These are phyloP conservation scores for Bubo scandiacus DNA, from an alignment of 2,113 vertebrate species.

Conservation along the genomic window DNA sequence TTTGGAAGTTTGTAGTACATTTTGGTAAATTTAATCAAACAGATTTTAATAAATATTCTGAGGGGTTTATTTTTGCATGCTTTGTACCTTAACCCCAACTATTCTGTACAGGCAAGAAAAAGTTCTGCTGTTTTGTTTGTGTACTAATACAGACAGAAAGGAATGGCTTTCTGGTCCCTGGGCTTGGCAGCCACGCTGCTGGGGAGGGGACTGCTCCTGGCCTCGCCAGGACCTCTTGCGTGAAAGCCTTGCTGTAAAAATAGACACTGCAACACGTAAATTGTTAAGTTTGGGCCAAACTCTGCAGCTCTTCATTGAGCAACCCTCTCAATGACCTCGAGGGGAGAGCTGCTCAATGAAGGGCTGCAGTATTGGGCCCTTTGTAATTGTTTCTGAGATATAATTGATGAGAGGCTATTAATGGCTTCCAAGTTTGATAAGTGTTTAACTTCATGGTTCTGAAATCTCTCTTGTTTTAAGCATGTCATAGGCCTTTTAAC, in stretches of 20 bases:
- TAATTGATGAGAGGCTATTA: slow-evolving; percentile 47
- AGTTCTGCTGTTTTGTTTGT: background rate
- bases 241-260: background rate
- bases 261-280: background rate
- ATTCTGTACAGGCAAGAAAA: background rate
- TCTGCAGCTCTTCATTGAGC: background rate
- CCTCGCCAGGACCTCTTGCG: fast-evolving
- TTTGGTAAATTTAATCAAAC: background rate
- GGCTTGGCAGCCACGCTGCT: background rate
- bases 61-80: background rate
- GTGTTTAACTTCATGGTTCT: slow-evolving; percentile 10
- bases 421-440: slow-evolving; percentile 16
- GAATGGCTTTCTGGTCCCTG: background rate
- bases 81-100: background rate
- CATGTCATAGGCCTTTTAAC: background rate
- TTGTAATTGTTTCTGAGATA: slow-evolving; percentile 6
- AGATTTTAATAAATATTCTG: background rate
- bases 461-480: background rate
- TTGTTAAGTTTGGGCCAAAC: background rate
- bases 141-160: background rate
- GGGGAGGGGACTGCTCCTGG: background rate
- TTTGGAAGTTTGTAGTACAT: slow-evolving; percentile 5
- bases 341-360: background rate
- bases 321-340: background rate
- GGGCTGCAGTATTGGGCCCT: slow-evolving; percentile 14